phyloP scores from a whole-genome alignment of 2,113 vertebrate genomes.

The Myodes glareolus region DNA sequence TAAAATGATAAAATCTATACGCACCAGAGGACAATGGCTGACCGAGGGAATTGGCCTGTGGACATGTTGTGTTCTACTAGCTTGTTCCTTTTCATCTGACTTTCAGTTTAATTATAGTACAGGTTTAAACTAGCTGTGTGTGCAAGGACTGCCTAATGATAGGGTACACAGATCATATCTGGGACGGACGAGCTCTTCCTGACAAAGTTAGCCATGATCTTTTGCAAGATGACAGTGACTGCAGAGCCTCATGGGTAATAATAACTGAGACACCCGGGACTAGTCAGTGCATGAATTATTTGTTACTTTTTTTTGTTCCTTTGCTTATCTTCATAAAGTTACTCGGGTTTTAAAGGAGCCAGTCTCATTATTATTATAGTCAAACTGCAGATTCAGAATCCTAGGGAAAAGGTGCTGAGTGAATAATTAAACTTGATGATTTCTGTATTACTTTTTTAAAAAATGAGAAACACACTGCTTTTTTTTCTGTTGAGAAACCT shows the following conservation, averaged over 20 bases:
- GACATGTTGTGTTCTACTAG: slow-evolving; percentile 1
- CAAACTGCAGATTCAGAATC: neutral
- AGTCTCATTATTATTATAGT: neutral
- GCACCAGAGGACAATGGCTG: slow-evolving; percentile 56
- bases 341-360: neutral
- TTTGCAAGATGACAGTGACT: neutral
- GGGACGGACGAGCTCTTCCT: neutral
- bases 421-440: neutral
- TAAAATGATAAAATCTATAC: slow-evolving; percentile 76
- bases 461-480: neutral
- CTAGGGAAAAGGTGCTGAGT: neutral
- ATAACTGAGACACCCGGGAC: neutral
- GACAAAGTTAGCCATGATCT: neutral
- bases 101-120: slow-evolving; percentile 54
- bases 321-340: slow-evolving; percentile 13
- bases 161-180: neutral
- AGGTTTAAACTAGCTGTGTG: neutral
- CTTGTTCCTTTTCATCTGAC: slow-evolving; percentile 3
- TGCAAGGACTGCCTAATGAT: neutral
- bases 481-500: neutral
- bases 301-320: neutral
- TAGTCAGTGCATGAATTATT: neutral
- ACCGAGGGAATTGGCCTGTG: slow-evolving; percentile 30
- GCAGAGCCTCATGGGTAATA: neutral
- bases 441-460: neutral